These are phyloP conservation scores for Cerastis leucographa DNA, from an alignment of 2,888 invertebrate genomes.

Conservation along the genomic window DNA sequence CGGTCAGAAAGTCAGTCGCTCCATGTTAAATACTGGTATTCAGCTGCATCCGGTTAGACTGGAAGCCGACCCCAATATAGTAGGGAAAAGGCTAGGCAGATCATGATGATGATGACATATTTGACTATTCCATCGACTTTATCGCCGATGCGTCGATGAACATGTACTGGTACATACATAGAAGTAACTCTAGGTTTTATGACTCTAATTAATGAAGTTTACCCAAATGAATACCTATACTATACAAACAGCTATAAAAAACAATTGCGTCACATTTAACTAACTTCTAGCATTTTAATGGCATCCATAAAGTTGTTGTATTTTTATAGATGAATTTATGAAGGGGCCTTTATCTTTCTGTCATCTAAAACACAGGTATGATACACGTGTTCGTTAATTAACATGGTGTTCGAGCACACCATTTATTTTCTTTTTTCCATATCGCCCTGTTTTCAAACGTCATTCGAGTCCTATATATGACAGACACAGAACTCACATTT, in stretches of 20 bases:
- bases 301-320: not conserved
- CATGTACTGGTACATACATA: too few relatives aligned
- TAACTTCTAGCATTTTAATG: not conserved
- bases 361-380: not conserved
- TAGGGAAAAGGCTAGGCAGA: too few relatives aligned
- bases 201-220: not conserved
- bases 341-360: not conserved
- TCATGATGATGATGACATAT: too few relatives aligned
- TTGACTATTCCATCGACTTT: too few relatives aligned
- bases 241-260: not conserved
- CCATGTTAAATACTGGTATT: too few relatives aligned
- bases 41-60: too few relatives aligned
- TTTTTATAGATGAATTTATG: not conserved
- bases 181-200: not conserved
- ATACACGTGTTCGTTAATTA: not conserved
- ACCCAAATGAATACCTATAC: not conserved
- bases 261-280: not conserved
- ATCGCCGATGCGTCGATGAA: too few relatives aligned
- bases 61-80: too few relatives aligned
- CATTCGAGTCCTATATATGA: slow-evolving; percentile 13
- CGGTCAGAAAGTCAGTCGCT: too few relatives aligned
- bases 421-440: slow-evolving; percentile 7
- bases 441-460: slow-evolving; percentile 3
- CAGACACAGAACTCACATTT: slow-evolving; percentile 14
- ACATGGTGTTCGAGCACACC: not conserved